Base-by-base conservation (phyloP, 1,140 invertebrate species). In the Sitophilus oryzae region DNA sequence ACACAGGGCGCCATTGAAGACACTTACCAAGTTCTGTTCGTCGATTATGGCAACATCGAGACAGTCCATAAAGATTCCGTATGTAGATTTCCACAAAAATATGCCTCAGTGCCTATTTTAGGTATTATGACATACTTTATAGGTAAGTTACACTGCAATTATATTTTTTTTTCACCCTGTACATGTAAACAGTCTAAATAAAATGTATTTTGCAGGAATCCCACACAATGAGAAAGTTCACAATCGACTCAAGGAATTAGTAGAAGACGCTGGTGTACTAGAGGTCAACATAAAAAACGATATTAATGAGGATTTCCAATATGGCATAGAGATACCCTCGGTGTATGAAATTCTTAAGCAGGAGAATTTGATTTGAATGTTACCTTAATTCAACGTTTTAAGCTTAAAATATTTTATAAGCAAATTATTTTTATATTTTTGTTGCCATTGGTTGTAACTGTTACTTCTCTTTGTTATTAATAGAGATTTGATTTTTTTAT, bases 31-130 rank as follows among this genome's bases (percentile, higher is more conserved):
- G 44, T 58, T 8, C 25, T 25, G 6, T 49, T 50, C 2, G 52
- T 61, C 0, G 59, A 61, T 56, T 61, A 38, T 41, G 59, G 59
- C 6, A 58, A 51, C 34, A n/a, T 37, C 3, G 37, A 37, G 19
- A 30, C 34, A 4, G 15, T 51, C 1, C 50, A 25, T 6, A 46
- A 25, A 14, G 30, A 46, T 16, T 30, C 52, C 16, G 34, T 61
- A 15, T 41, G 56, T 15, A 58, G 30, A 22, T 52, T 58, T 10
- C 21, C 51, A 10, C 16, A 34, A n/a, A 14, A 56, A 18, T 41
- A 43, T 22, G 44, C 49, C n/a, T 16, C 35, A 8, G 52, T 58
- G 21, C 56, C 52, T 1, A 48, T 61, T 45, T 45, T 61, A 14
- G 59, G 56, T 37, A 51, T 61, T 18, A 10, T 22, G 3, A 45